These are phyloP conservation scores for Cladorhizidae sp. DNA, from an alignment of 37 sponge, comb jelly and placozoan genomes.

Conservation along the genomic window DNA sequence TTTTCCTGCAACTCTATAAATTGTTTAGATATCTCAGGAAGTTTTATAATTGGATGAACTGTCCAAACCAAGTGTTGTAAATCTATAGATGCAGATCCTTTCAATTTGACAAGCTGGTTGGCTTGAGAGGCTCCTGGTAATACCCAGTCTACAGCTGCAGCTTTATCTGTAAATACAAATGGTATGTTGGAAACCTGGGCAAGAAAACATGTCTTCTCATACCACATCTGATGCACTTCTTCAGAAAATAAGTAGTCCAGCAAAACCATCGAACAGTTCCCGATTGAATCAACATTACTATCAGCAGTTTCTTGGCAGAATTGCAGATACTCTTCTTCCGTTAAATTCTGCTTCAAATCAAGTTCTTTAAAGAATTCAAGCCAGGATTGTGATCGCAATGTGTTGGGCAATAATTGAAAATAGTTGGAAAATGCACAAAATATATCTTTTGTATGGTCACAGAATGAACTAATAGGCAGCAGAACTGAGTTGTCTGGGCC, in stretches of 20 bases:
- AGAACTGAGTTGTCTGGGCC: not conserved
- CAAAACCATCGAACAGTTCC: not conserved
- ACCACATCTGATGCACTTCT: not conserved
- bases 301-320: not conserved
- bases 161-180: not conserved
- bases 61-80: conserved; percentile 36
- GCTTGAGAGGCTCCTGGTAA: not conserved
- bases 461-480: not conserved
- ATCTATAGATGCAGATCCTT: not conserved
- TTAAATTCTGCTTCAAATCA: not conserved
- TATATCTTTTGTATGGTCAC: not conserved
- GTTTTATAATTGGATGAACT: conserved; percentile 35
- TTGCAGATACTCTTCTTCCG: not conserved
- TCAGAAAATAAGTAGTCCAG: not conserved
- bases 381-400: not conserved
- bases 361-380: not conserved
- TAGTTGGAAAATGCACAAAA: not conserved
- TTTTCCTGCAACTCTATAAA: not conserved
- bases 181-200: not conserved
- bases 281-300: not conserved
- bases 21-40: not conserved
- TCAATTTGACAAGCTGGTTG: not conserved
- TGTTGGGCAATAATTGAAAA: not conserved
- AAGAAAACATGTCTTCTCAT: not conserved
- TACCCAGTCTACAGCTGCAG: not conserved